Conservation (phyloP, 2,113 vertebrate species). For the Lophochroa leadbeateri region DNA sequence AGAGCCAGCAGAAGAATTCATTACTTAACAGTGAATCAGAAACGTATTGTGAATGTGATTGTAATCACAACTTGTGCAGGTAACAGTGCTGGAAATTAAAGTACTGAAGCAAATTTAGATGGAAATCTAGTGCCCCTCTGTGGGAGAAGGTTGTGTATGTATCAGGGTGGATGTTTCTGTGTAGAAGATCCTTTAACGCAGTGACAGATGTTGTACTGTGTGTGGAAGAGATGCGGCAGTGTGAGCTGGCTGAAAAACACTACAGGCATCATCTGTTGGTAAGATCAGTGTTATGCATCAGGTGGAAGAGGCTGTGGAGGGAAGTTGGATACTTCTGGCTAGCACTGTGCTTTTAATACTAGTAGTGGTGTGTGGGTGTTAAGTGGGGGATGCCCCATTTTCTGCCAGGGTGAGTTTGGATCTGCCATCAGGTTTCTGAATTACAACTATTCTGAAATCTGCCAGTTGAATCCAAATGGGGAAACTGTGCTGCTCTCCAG, state of each 20-base stretch:
- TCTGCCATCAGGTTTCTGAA: not conserved
- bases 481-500: not conserved
- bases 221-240: slow-evolving; percentile 55
- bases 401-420: not conserved
- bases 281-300: not conserved
- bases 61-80: not conserved
- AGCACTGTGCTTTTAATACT: not conserved
- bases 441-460: not conserved
- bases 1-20: not conserved
- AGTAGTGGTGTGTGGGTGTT: not conserved
- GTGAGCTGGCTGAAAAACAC: slow-evolving; percentile 72
- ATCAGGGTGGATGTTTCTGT: not conserved
- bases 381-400: not conserved
- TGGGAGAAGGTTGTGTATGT: not conserved
- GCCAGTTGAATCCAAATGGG: not conserved
- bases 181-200: slow-evolving; percentile 64
- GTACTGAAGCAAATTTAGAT: not conserved
- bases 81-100: not conserved
- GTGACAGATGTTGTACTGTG: slow-evolving; percentile 75
- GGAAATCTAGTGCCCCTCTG: not conserved
- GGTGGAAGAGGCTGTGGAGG: not conserved
- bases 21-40: not conserved
- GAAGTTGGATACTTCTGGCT: not conserved
- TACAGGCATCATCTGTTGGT: slow-evolving; percentile 77
- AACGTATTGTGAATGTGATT: not conserved